Conservation (phyloP, 2,113 vertebrate species). For the Dendrocopos noguchii region DNA sequence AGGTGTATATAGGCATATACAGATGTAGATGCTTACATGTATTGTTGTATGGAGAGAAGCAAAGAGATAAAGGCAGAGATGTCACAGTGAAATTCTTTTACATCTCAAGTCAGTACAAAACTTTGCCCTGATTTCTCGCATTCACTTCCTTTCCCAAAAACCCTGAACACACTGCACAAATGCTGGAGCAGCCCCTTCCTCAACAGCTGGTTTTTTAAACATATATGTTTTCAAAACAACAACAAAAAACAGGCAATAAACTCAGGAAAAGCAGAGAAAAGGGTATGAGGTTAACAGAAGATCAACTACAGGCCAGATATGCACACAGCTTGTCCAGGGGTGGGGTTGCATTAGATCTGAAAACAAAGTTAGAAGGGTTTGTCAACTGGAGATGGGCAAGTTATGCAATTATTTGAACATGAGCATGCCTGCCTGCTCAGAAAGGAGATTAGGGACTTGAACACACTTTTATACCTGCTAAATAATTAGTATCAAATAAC, state of each 20-base stretch:
- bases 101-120: neutral
- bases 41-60: neutral
- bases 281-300: neutral
- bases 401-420: conserved; percentile 60
- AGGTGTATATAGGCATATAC: neutral
- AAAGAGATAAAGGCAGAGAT: neutral
- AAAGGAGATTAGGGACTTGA: conserved; percentile 51
- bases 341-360: conserved; percentile 16
- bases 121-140: neutral
- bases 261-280: neutral
- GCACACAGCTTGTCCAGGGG: neutral
- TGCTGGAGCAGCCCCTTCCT: neutral
- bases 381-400: conserved; percentile 55
- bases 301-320: neutral
- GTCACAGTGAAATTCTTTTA: neutral
- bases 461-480: conserved; percentile 21
- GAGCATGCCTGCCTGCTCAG: conserved; percentile 61
- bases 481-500: conserved; percentile 62
- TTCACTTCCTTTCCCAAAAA: neutral
- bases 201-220: neutral
- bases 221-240: too few relatives aligned
- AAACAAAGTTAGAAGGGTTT: conserved; percentile 40
- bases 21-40: neutral
- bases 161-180: neutral
- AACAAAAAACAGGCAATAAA: neutral